phyloP scores from a whole-genome alignment of 1,140 invertebrate genomes.

The Temnothorax longispinosus region DNA sequence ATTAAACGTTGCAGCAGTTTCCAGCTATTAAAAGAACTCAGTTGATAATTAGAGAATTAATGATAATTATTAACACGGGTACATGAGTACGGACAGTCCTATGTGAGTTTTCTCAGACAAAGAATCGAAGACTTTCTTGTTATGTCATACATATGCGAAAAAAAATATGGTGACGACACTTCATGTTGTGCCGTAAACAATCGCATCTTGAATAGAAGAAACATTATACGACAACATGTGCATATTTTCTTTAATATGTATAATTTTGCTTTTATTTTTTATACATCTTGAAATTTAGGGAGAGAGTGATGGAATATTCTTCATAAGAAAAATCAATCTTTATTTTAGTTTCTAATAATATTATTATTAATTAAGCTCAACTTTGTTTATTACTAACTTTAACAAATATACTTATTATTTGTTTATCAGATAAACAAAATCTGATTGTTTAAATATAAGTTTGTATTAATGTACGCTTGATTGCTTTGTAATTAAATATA shows the following conservation, averaged over 20 bases:
- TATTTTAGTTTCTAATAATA: not conserved
- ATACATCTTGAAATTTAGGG: too few relatives aligned
- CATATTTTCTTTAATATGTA: not conserved
- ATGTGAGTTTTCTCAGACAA: constrained; percentile 70
- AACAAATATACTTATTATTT: not conserved
- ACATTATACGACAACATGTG: not conserved
- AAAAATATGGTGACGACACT: constrained; percentile 3
- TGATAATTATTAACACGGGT: constrained; percentile 78
- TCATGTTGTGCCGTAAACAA: not conserved
- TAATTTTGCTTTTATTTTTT: constrained; percentile 4
- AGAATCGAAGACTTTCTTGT: constrained; percentile 62
- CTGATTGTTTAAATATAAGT: not conserved
- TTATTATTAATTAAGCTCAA: not conserved
- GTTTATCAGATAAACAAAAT: not conserved
- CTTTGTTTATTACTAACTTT: not conserved
- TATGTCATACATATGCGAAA: constrained; percentile 38
- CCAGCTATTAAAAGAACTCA: constrained; percentile 75
- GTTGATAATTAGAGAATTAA: constrained; percentile 78
- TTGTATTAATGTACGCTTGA: not conserved
- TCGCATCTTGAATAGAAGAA: not conserved
- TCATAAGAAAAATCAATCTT: not conserved
- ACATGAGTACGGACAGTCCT: constrained; percentile 59
- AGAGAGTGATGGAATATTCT: not conserved
- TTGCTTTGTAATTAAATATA: not conserved
- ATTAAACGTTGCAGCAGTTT: constrained; percentile 76